Evolutionary conservation across 2,888 invertebrate genomes (phyloP).

Genomic region (Orthonychiurus folsomi): DNA sequence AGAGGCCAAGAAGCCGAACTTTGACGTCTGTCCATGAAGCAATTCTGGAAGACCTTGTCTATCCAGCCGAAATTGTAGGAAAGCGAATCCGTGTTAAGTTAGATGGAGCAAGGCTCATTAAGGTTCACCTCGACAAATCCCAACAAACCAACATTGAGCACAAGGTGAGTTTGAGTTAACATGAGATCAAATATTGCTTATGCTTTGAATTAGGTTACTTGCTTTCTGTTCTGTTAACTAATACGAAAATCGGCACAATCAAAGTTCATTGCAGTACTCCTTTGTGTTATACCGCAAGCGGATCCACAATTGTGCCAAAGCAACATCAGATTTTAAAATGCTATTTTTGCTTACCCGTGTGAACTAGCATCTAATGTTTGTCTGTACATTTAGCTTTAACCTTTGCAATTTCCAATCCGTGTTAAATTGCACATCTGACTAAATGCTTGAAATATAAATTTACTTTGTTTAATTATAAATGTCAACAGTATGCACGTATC

Average conservation of each 20-base stretch:
- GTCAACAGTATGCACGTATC: too few relatives aligned
- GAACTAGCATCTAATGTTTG: too few relatives aligned
- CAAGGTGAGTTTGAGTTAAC: slow-evolving; percentile 59
- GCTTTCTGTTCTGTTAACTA: background rate
- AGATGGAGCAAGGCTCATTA: slow-evolving; percentile 91
- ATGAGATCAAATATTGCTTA: slow-evolving; percentile 9
- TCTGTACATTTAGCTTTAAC: too few relatives aligned
- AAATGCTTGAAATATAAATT: too few relatives aligned
- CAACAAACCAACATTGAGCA: slow-evolving; percentile 99
- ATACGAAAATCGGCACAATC: slow-evolving; percentile 5
- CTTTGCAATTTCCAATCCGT: too few relatives aligned
- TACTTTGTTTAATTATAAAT: too few relatives aligned
- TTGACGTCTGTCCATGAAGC: slow-evolving; percentile 96
- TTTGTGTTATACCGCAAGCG: background rate
- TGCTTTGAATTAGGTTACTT: background rate
- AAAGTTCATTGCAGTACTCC: background rate
- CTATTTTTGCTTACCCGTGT: background rate
- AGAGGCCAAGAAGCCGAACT: slow-evolving; percentile 72
- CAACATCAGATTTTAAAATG: background rate
- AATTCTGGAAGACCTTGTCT: slow-evolving; percentile 93
- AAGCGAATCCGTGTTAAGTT: slow-evolving; percentile 92
- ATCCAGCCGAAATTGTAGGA: slow-evolving; percentile 98
- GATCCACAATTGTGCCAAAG: background rate
- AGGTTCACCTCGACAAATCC: slow-evolving; percentile 95
- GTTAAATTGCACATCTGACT: too few relatives aligned